phyloP scores from a whole-genome alignment of 2,888 invertebrate species.

The Microdon myrmicae region DNA sequence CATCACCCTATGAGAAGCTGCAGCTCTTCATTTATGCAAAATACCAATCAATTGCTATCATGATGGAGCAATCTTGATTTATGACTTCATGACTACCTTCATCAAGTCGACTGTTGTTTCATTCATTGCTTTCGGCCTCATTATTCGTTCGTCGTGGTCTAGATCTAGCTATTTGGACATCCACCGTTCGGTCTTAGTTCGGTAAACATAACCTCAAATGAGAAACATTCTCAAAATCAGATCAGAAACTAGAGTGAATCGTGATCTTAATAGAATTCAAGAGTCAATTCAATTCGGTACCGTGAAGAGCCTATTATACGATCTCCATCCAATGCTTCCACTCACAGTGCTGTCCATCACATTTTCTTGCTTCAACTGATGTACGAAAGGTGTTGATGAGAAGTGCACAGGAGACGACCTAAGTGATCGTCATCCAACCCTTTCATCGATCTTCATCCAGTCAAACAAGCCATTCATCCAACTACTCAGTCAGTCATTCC shows the following conservation, averaged over 20 bases:
- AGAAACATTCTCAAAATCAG: slow-evolving; percentile 44
- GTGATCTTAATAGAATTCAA: slow-evolving; percentile 42
- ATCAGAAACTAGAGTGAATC: slow-evolving; percentile 49
- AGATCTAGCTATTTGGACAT: slow-evolving; percentile 31
- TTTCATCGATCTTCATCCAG: slow-evolving; percentile 2
- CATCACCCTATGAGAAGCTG: slow-evolving; percentile 38
- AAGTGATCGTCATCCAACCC: slow-evolving; percentile 22
- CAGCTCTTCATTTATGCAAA: slow-evolving; percentile 52
- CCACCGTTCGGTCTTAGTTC: too few species aligned
- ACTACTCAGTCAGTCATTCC: slow-evolving; percentile 29
- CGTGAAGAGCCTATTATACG: slow-evolving; percentile 43
- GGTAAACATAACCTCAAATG: slow-evolving; percentile 51
- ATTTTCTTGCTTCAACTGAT: slow-evolving; percentile 11
- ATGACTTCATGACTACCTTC: slow-evolving; percentile 52
- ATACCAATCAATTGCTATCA: slow-evolving; percentile 52
- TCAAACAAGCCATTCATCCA: slow-evolving; percentile 6
- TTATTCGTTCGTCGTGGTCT: slow-evolving; percentile 35
- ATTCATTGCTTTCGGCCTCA: slow-evolving; percentile 27
- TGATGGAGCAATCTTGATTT: slow-evolving; percentile 52
- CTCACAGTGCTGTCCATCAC: slow-evolving; percentile 38
- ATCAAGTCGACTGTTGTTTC: slow-evolving; percentile 46
- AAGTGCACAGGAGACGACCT: slow-evolving; percentile 26
- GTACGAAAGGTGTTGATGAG: slow-evolving; percentile 44
- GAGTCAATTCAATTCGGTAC: slow-evolving; percentile 22
- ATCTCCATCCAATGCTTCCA: slow-evolving; percentile 47